Percentiles rank a stretch among this genome's conserved stretches.
phyloP scores from a whole-genome alignment of 2,113 vertebrate species.

The Chaetura pelagica region DNA sequence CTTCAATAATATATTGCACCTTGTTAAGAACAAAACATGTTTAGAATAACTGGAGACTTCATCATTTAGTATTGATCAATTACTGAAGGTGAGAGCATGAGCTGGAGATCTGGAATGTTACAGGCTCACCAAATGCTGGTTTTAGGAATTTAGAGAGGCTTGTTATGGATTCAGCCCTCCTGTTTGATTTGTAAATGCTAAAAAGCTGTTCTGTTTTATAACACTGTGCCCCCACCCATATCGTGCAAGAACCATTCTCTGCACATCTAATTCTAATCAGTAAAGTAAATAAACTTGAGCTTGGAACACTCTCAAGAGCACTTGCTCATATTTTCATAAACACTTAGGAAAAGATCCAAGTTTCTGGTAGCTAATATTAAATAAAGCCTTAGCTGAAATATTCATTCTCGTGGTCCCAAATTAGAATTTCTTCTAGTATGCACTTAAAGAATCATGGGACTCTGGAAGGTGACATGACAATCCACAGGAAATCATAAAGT shows the following conservation, averaged over 20 bases:
- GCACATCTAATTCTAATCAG: conserved; percentile 11
- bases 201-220: conserved; percentile 36
- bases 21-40: background rate
- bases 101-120: background rate
- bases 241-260: background rate
- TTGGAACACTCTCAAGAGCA: conserved; percentile 2
- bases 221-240: background rate
- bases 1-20: background rate
- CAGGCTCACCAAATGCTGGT: background rate
- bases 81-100: background rate
- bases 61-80: background rate
- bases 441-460: background rate
- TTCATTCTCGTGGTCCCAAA: background rate
- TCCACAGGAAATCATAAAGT: background rate
- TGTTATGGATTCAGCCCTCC: background rate
- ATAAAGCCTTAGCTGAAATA: background rate
- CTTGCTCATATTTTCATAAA: conserved; percentile 3
- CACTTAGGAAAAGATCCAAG: background rate
- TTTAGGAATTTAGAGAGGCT: background rate
- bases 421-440: background rate
- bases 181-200: conserved; percentile 9
- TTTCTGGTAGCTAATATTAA: background rate
- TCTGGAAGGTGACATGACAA: background rate
- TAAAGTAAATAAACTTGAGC: conserved; percentile 56
- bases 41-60: conserved; percentile 11